Evolutionary conservation across 2,888 invertebrate genomes (phyloP).

Genomic region (Caenorhabditis wallacei): DNA sequence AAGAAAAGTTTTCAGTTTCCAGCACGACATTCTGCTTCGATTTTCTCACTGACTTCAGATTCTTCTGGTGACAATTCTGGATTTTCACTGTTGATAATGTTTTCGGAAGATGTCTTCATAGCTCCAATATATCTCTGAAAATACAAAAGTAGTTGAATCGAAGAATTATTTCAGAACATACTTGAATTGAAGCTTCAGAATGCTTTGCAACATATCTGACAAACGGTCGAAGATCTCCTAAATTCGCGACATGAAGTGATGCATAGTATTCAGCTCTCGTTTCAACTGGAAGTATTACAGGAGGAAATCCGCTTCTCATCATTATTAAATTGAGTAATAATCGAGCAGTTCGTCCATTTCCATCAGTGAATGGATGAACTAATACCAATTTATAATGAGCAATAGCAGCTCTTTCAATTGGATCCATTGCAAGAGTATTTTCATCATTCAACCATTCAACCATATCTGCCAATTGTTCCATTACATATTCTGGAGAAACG

Average conservation of each 20-base stretch:
- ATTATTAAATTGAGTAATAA: slow-evolving; percentile 96
- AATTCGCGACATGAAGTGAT: slow-evolving; percentile 92
- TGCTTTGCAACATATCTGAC: slow-evolving; percentile 92
- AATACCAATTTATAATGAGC: slow-evolving; percentile 97
- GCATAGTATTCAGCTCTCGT: slow-evolving; percentile 87
- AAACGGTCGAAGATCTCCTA: slow-evolving; percentile 96
- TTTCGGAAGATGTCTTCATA: slow-evolving; percentile 55
- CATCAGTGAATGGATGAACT: slow-evolving; percentile 97
- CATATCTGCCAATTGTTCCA: slow-evolving; percentile 91
- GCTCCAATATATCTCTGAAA: slow-evolving; percentile 61
- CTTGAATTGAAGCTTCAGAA: slow-evolving; percentile 77
- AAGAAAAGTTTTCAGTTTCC: slow-evolving; percentile 21
- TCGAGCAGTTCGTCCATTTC: slow-evolving; percentile 96
- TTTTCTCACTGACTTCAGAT: slow-evolving; percentile 44
- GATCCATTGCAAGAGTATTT: slow-evolving; percentile 91
- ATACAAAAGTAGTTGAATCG: too few relatives aligned
- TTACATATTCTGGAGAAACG: slow-evolving; percentile 91
- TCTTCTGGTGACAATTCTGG: slow-evolving; percentile 27
- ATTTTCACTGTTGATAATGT: slow-evolving; percentile 20
- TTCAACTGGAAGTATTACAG: slow-evolving; percentile 86
- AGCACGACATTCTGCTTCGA: slow-evolving; percentile 49
- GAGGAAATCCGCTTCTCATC: slow-evolving; percentile 95
- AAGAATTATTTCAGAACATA: slow-evolving; percentile 35
- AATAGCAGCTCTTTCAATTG: slow-evolving; percentile 94
- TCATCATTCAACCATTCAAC: slow-evolving; percentile 94